phyloP scores from a whole-genome alignment of 2,888 invertebrate species.

The Lasioglossum zephyrum region DNA sequence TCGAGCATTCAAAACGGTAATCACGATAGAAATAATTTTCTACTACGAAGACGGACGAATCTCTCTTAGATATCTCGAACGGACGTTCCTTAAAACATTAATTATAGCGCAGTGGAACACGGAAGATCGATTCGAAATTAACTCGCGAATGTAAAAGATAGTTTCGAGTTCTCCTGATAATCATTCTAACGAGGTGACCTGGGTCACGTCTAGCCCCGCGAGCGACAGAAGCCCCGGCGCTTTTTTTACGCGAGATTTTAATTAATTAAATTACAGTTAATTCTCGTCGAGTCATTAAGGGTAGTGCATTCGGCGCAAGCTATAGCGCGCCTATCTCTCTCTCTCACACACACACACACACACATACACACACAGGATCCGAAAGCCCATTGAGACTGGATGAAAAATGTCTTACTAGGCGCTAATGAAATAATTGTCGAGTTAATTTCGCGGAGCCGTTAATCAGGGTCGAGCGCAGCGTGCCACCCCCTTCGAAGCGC shows the following conservation, averaged over 20 bases:
- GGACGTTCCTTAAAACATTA: slow-evolving; percentile 7
- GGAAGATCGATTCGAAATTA: slow-evolving; percentile 9
- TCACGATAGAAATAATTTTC: background rate
- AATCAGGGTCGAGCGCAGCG: slow-evolving; percentile 54
- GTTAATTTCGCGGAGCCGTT: slow-evolving; percentile 58
- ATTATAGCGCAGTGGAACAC: background rate
- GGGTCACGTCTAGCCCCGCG: slow-evolving; percentile 22
- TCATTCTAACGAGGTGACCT: slow-evolving; percentile 53
- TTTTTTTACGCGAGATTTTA: slow-evolving; percentile 52
- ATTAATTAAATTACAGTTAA: slow-evolving; percentile 68
- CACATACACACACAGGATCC: slow-evolving; percentile 5
- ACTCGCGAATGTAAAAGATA: slow-evolving; percentile 2
- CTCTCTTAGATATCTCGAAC: background rate
- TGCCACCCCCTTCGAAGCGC: slow-evolving; percentile 32
- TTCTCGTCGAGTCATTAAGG: slow-evolving; percentile 61
- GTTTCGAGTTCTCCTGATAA: slow-evolving; percentile 27
- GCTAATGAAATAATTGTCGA: slow-evolving; percentile 63
- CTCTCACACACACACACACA: background rate
- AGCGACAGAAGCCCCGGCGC: slow-evolving; percentile 12
- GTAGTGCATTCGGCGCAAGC: slow-evolving; percentile 37
- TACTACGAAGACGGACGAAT: background rate
- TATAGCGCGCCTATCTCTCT: background rate
- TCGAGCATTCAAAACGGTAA: background rate
- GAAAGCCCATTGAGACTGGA: slow-evolving; percentile 53
- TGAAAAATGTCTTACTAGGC: slow-evolving; percentile 62